phyloP scores from a whole-genome alignment of 1,140 invertebrate genomes.

The Ostrea edulis region DNA sequence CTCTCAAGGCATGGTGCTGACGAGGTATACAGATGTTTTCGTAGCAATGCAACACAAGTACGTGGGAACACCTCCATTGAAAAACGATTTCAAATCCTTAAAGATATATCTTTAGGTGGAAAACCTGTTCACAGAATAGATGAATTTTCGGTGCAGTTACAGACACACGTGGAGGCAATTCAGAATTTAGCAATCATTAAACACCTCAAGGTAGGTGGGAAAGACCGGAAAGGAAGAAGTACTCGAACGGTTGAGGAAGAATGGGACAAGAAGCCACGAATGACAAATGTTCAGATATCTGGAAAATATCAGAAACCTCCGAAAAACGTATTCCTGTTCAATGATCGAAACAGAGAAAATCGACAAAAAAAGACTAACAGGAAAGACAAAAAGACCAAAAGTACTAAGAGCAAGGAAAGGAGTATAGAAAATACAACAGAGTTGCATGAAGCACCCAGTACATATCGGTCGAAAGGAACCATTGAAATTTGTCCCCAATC shows the following conservation, averaged over 20 bases:
- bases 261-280: not conserved
- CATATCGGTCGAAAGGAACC: too few relatives aligned
- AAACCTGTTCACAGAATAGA: conserved; percentile 14
- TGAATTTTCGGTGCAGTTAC: conserved; percentile 24
- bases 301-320: conserved; percentile 14
- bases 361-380: not conserved
- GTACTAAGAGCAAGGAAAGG: not conserved
- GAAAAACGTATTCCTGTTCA: not conserved
- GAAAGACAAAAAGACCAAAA: not conserved
- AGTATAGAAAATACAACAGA: not conserved
- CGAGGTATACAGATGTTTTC: not conserved
- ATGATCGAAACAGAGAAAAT: not conserved
- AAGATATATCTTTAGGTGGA: too few relatives aligned
- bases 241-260: conserved; percentile 25
- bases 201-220: not conserved
- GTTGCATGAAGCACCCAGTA: not conserved
- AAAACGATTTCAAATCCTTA: conserved; percentile 45
- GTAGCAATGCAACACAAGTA: too few relatives aligned
- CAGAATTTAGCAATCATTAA: conserved; percentile 7
- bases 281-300: not conserved
- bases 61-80: conserved; percentile 37
- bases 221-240: conserved; percentile 1
- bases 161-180: not conserved
- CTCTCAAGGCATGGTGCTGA: conserved; percentile 13
- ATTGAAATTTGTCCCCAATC: not conserved